phyloP scores from a whole-genome alignment of 2,888 invertebrate genomes.

The Pammene aurita region DNA sequence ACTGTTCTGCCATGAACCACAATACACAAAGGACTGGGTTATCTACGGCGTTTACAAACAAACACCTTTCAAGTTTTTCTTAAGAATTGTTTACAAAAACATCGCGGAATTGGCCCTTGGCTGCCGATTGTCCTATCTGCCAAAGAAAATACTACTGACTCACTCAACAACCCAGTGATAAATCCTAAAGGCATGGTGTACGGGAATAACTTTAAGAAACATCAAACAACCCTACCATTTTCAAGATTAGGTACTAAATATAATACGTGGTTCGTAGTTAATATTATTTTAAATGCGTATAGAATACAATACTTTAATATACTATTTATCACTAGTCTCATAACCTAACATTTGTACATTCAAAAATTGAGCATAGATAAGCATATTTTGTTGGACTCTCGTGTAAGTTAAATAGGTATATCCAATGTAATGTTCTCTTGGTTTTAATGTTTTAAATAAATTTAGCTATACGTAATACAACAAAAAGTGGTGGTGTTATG shows the following conservation, averaged over 20 bases:
- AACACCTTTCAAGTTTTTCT: conserved; percentile 17
- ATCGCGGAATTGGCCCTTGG: conserved; percentile 56
- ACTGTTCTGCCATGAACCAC: neutral
- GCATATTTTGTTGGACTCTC: too few relatives aligned
- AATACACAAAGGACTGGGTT: conserved; percentile 14
- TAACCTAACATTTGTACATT: too few relatives aligned
- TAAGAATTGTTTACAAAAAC: conserved; percentile 26
- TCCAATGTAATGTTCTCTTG: too few relatives aligned
- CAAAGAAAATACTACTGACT: conserved; percentile 72
- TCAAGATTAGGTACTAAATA: neutral
- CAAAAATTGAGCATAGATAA: too few relatives aligned
- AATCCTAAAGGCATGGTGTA: conserved; percentile 58
- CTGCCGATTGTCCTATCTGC: conserved; percentile 63
- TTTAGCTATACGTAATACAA: too few relatives aligned
- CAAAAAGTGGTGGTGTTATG: too few relatives aligned
- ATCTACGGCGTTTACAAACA: conserved; percentile 6
- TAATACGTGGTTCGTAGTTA: too few relatives aligned
- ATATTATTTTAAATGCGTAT: too few relatives aligned
- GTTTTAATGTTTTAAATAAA: too few relatives aligned
- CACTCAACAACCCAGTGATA: conserved; percentile 68
- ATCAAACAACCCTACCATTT: neutral
- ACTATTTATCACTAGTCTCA: too few relatives aligned
- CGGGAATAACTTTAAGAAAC: conserved; percentile 29
- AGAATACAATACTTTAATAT: too few relatives aligned
- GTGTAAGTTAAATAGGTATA: too few relatives aligned